phyloP scores from a whole-genome alignment of 2,797 vertebrate genomes.

The Peromyscus attwateri region DNA sequence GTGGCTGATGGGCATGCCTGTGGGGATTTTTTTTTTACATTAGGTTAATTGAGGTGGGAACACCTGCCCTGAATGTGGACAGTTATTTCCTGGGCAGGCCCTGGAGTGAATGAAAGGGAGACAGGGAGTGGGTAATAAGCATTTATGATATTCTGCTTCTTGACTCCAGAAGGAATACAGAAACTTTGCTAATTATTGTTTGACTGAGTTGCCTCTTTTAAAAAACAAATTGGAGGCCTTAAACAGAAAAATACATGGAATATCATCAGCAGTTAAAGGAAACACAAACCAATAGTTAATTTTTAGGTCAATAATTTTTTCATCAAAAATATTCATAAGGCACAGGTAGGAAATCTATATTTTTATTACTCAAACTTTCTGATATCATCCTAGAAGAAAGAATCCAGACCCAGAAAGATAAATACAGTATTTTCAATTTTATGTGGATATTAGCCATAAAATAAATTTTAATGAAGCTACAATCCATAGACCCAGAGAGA shows the following conservation, averaged over 20 bases:
- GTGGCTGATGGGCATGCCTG: background rate
- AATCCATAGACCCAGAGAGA: background rate
- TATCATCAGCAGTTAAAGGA: background rate
- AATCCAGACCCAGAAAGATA: background rate
- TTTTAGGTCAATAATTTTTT: background rate
- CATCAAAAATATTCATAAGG: background rate
- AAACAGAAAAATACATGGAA: background rate
- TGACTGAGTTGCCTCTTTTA: background rate
- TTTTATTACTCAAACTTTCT: background rate
- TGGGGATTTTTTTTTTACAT: background rate
- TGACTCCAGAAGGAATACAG: background rate
- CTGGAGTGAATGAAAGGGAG: background rate
- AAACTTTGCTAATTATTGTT: background rate
- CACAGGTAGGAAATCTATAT: background rate
- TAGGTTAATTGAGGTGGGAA: background rate
- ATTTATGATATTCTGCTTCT: background rate
- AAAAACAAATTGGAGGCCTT: background rate
- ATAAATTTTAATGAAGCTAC: background rate
- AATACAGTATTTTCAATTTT: background rate
- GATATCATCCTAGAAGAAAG: background rate
- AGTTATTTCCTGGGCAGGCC: background rate
- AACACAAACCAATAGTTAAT: background rate
- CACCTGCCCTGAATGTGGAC: background rate
- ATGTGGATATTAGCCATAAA: background rate
- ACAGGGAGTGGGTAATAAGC: background rate